Evolutionary conservation across 2,888 invertebrate genomes (phyloP), one percentile per base, ranked within the genome.

Genomic region (Drosophila nigricruria): DNA sequence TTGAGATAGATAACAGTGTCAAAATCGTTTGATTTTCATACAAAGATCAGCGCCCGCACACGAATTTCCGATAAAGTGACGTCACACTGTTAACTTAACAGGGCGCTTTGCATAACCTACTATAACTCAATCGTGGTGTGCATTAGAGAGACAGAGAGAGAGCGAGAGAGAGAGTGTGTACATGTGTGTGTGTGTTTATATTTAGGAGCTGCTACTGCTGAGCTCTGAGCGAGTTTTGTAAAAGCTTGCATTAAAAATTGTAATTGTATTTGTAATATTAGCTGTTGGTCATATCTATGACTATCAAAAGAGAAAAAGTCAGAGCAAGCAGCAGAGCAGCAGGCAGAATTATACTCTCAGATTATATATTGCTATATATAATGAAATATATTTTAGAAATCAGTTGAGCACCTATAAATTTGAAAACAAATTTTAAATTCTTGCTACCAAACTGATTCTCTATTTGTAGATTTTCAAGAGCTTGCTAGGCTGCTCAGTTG

Each of bases 191-290:
- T 67, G 45, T 70, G 25, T 67, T 14, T 72, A 45, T 52, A 59
- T 52, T 54, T 57, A 57, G 38, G 61, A 64, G 63, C 52, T 59
- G 43, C 54, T 59, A 50, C 63, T 70, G 72, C 70, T 61, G 70
- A 63, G 68, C 64, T 70, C 62, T 57, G 56, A 47, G 63, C 36
- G 54, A 34, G 63, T 43, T 50, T 64, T 32, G 50, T 65, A 57
- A 70, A 68, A 36, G 49, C 53, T 61, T 57, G 62, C 12, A 58
- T 42, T 20, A 47, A 56, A 47, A 43, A 52, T 36, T 54, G 36
- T 20, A 40, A 40, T 9, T 54, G 53, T n/a, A n/a, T n/a, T n/a
- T n/a, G n/a, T n/a, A n/a, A n/a, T n/a, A n/a, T n/a, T 54, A 53
- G 38, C 57, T 56, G 59, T 60, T 58, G 52, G 62, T 66, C 77